Conservation (phyloP, 1,140 invertebrate species). For the Megalonaias nervosa region DNA sequence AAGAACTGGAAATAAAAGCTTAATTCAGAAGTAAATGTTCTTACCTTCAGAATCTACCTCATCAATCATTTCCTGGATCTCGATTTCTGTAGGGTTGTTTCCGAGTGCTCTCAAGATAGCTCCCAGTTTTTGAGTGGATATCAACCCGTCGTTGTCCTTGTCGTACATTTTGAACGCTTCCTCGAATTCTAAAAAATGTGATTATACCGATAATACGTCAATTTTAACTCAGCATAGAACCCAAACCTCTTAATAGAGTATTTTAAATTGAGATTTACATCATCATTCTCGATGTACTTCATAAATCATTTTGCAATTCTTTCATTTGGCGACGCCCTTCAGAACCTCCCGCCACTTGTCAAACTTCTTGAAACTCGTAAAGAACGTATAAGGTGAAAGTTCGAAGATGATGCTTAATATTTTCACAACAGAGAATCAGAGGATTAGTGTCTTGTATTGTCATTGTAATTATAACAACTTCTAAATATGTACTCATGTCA, state of each 20-base stretch:
- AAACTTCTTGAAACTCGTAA: background rate
- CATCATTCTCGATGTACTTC: background rate
- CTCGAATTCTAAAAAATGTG: conserved; percentile 54
- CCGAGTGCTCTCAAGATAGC: conserved; percentile 99
- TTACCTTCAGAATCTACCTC: conserved; percentile 99
- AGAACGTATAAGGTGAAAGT: too few relatives aligned
- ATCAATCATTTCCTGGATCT: conserved; percentile 99
- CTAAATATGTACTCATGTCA: too few relatives aligned
- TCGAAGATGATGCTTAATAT: too few relatives aligned
- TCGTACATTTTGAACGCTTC: conserved; percentile 67
- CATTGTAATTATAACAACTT: too few relatives aligned
- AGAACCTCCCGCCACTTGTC: background rate
- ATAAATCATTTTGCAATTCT: background rate
- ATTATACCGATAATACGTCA: background rate
- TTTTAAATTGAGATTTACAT: background rate
- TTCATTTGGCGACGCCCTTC: background rate
- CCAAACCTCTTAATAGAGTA: background rate
- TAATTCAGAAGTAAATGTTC: conserved; percentile 57
- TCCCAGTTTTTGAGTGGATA: conserved; percentile 99
- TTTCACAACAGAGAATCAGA: too few relatives aligned
- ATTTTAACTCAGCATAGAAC: background rate
- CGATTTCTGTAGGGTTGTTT: conserved; percentile 99
- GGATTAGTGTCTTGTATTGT: too few relatives aligned
- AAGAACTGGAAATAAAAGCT: background rate
- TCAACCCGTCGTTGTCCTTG: conserved; percentile 95